Percentiles rank a stretch among this genome's conserved stretches.
These are phyloP conservation scores for Toxotes jaculatrix DNA, from an alignment of 2,113 vertebrate genomes.

Conservation along the genomic window DNA sequence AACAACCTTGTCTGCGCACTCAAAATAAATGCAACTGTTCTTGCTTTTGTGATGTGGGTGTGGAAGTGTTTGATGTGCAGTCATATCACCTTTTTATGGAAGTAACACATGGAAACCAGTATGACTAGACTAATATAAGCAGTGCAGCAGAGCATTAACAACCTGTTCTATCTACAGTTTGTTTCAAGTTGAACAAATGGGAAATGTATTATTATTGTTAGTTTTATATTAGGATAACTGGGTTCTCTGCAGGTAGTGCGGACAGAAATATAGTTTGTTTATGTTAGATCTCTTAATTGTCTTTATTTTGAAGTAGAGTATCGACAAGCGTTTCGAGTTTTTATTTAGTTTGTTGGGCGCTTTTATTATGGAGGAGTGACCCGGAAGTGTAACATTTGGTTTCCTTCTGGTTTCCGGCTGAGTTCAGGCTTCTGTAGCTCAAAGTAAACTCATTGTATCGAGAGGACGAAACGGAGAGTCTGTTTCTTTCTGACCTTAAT, in stretches of 20 bases:
- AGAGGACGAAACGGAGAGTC: too few species aligned
- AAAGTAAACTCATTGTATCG: fast-evolving
- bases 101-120: not conserved
- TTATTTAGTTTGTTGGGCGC: not conserved
- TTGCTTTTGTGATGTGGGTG: constrained; percentile 63
- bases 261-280: not conserved
- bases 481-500: not conserved
- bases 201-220: not conserved
- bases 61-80: constrained; percentile 53
- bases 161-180: too few species aligned
- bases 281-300: not conserved
- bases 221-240: not conserved
- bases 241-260: not conserved
- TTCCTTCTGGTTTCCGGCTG: too few species aligned
- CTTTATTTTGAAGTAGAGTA: constrained; percentile 19
- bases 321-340: too few species aligned
- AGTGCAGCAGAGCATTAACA: not conserved
- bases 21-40: constrained; percentile 74
- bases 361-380: constrained; percentile 33
- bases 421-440: fast-evolving
- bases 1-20: constrained; percentile 72
- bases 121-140: not conserved
- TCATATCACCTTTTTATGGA: not conserved
- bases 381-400: constrained; percentile 19
- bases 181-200: not conserved